Conservation (phyloP, 1,140 invertebrate genomes). For the Calosoma granatense region DNA sequence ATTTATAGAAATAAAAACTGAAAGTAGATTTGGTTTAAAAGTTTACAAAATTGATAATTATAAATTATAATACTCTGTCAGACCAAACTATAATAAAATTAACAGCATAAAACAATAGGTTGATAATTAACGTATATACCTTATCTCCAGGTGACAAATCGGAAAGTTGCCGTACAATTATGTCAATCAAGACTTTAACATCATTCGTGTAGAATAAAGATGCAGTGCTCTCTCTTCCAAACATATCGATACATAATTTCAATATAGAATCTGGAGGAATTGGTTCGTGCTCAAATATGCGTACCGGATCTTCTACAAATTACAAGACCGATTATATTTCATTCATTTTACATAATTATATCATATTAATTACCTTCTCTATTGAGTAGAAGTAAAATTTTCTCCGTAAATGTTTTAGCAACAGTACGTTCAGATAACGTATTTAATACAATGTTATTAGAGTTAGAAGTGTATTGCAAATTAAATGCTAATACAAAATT, state of each 20-base stretch:
- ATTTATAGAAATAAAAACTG: too few species aligned
- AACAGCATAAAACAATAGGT: too few species aligned
- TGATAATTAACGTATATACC: too few species aligned
- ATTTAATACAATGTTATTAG: constrained; percentile 66
- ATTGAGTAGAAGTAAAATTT: constrained; percentile 75
- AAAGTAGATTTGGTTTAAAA: too few species aligned
- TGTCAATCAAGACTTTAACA: constrained; percentile 84
- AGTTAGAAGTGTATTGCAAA: constrained; percentile 59
- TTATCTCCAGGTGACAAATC: constrained; percentile 80
- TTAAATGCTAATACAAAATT: constrained; percentile 79
- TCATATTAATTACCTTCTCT: constrained; percentile 60
- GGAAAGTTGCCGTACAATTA: constrained; percentile 76
- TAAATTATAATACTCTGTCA: too few species aligned
- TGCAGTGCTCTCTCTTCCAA: constrained; percentile 62
- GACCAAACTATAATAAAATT: constrained; percentile 10
- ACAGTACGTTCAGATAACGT: constrained; percentile 57
- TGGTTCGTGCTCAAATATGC: constrained; percentile 72
- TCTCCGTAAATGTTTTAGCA: constrained; percentile 82
- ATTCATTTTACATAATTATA: not conserved
- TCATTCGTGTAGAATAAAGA: constrained; percentile 88
- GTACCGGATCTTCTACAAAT: constrained; percentile 72
- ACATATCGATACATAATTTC: constrained; percentile 79
- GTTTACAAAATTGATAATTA: too few species aligned
- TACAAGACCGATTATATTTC: constrained; percentile 8
- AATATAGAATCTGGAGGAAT: constrained; percentile 72